Conservation (phyloP, 2,888 invertebrate genomes). For the Bombylius major region DNA sequence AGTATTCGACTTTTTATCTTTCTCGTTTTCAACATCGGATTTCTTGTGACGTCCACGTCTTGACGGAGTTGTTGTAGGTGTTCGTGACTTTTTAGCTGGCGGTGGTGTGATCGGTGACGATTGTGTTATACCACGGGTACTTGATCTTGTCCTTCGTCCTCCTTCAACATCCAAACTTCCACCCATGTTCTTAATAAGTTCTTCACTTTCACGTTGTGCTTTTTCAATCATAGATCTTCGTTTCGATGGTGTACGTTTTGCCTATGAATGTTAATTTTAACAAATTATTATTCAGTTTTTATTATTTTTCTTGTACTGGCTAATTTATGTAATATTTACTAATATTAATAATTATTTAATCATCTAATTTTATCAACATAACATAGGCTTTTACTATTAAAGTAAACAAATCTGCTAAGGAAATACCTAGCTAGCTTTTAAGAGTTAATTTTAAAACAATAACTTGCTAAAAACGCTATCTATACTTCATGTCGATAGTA, state of each 20-base stretch:
- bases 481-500: no score
- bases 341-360: no score
- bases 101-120: constrained; percentile 28
- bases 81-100: constrained; percentile 28
- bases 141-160: constrained; percentile 34
- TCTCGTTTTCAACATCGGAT: constrained; percentile 17
- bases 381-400: no score
- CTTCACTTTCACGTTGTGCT: constrained; percentile 35
- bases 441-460: no score
- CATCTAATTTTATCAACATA: no score
- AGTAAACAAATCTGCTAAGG: no score
- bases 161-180: constrained; percentile 31
- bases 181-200: constrained; percentile 34
- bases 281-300: neutral
- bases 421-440: no score
- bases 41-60: constrained; percentile 30
- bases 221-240: constrained; percentile 32
- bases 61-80: constrained; percentile 22
- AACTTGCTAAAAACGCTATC: no score
- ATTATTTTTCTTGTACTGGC: neutral
- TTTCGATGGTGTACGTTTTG: constrained; percentile 33
- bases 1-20: constrained; percentile 14
- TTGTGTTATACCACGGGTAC: constrained; percentile 29
- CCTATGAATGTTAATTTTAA: constrained; percentile 14
- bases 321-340: neutral